Conservation (phyloP, 2,888 invertebrate genomes). For the Anaspis maculata region DNA sequence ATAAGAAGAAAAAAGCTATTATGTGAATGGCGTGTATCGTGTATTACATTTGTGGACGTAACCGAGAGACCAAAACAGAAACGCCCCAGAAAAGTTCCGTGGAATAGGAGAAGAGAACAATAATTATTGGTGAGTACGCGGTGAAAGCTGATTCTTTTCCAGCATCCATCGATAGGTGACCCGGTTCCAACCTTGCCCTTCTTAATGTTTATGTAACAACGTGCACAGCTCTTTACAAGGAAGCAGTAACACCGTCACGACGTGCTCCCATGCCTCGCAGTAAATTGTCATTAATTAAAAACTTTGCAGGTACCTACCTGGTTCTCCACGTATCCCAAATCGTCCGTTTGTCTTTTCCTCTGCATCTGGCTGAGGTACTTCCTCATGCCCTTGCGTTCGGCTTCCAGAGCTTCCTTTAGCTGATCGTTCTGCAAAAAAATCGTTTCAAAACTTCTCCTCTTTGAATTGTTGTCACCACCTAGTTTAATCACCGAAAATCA, state of each 20-base stretch:
- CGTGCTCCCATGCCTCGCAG: no score
- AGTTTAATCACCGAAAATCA: no score
- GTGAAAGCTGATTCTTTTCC: constrained; percentile 12
- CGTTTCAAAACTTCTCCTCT: not conserved
- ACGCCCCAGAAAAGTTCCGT: constrained; percentile 11
- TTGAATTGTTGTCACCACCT: no score
- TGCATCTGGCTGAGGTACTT: constrained; percentile 36
- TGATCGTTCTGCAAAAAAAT: constrained; percentile 44
- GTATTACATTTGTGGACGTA: no score
- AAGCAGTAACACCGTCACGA: no score
- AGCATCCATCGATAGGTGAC: constrained; percentile 8
- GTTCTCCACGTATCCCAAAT: no score
- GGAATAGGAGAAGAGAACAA: constrained; percentile 10
- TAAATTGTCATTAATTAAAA: no score
- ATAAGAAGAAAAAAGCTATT: no score
- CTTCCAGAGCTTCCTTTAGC: constrained; percentile 48
- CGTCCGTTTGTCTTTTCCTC: constrained; percentile 27
- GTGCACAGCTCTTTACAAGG: not conserved
- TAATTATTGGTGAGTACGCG: constrained; percentile 1
- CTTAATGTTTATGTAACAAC: constrained; percentile 9
- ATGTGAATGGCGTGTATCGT: no score
- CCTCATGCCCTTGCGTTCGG: constrained; percentile 45
- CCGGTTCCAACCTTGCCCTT: constrained; percentile 16
- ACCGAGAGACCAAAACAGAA: constrained; percentile 12
- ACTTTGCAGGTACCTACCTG: no score